phyloP scores from a whole-genome alignment of 2,113 vertebrate species.

The Aleadryas rufinucha region DNA sequence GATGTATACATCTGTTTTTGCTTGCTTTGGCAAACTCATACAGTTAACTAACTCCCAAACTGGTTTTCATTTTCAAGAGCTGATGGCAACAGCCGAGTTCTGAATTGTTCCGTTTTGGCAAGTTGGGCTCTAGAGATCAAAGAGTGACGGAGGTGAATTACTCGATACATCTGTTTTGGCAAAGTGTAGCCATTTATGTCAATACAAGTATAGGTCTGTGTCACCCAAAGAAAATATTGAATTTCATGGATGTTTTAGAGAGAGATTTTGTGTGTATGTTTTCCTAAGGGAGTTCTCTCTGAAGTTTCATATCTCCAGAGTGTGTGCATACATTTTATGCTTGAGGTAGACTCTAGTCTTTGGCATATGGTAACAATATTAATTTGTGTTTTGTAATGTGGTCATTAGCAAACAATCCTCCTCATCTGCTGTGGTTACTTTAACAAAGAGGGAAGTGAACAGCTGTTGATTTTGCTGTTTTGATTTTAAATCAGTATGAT shows the following conservation, averaged over 20 bases:
- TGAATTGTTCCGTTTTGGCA: constrained; percentile 57
- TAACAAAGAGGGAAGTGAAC: constrained; percentile 9
- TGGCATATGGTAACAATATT: constrained; percentile 39
- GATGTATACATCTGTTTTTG: constrained; percentile 23
- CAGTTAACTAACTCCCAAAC: constrained; percentile 38
- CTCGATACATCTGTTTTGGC: constrained; percentile 65
- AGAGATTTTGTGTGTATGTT: constrained; percentile 28
- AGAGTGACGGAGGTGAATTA: constrained; percentile 60
- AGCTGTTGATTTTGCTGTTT: constrained; percentile 17
- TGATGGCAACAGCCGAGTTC: not conserved
- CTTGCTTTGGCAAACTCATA: not conserved
- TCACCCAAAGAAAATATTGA: constrained; percentile 67
- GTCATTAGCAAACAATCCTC: not conserved
- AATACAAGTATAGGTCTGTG: constrained; percentile 62
- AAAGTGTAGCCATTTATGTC: constrained; percentile 61
- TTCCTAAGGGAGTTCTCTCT: not conserved
- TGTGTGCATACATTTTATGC: constrained; percentile 21
- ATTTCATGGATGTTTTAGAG: constrained; percentile 62
- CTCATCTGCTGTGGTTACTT: constrained; percentile 19
- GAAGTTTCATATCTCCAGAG: not conserved
- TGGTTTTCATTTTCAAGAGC: constrained; percentile 56
- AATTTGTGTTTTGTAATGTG: constrained; percentile 57
- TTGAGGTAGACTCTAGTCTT: constrained; percentile 34
- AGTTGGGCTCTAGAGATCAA: constrained; percentile 52
- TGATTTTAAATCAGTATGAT: constrained; percentile 27